A percentile compares a stretch with the other conserved stretches of the same genome.
These are phyloP conservation scores for Danionella cerebrum DNA, from an alignment of 2,113 vertebrate species.

Conservation along the genomic window DNA sequence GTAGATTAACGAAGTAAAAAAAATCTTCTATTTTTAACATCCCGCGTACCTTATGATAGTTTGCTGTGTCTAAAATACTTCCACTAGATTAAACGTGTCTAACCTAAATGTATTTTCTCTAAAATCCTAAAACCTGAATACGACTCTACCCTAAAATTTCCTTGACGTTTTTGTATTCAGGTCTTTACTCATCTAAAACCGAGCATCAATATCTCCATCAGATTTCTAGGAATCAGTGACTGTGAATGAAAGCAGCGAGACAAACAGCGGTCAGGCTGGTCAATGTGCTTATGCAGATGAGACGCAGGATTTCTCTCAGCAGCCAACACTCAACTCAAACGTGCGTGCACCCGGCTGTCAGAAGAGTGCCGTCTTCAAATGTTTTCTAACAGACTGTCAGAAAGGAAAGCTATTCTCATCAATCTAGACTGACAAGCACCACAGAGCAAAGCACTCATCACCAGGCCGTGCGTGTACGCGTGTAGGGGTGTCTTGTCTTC, in stretches of 20 bases:
- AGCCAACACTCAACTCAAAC: neutral
- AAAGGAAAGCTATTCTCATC: slow-evolving; percentile 11
- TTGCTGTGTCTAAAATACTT: too few species aligned
- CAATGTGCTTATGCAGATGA: neutral
- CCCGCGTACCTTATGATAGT: too few species aligned
- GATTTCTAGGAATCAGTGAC: neutral
- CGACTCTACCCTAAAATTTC: too few species aligned
- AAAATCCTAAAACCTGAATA: too few species aligned
- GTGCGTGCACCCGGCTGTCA: neutral
- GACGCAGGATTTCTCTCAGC: neutral
- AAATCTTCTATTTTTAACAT: too few species aligned
- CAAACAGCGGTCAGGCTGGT: neutral
- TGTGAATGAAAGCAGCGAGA: neutral
- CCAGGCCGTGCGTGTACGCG: neutral
- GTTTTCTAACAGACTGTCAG: slow-evolving; percentile 18
- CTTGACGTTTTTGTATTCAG: too few species aligned
- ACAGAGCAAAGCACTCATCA: neutral
- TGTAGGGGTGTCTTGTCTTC: neutral
- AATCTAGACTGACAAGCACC: slow-evolving; percentile 11
- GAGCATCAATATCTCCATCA: neutral
- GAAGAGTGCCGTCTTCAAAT: neutral
- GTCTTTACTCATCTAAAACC: neutral
- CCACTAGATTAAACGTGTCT: too few species aligned
- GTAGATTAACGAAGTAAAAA: too few species aligned
- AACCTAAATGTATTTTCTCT: too few species aligned